These are phyloP conservation scores for Leptatherina wallacei DNA, from an alignment of 2,797 vertebrate species.

Conservation along the genomic window DNA sequence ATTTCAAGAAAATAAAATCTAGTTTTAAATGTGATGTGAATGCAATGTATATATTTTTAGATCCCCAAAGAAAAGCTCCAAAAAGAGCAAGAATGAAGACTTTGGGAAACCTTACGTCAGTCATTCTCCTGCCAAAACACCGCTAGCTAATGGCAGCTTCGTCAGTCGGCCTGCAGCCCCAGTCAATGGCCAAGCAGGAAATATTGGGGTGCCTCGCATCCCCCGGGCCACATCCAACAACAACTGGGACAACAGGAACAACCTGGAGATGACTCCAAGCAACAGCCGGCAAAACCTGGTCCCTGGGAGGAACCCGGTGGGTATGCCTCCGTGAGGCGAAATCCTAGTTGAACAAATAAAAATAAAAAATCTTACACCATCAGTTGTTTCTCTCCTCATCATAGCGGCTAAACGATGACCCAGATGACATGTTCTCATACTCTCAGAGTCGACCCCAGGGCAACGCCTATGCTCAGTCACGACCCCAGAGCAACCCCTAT, in stretches of 20 bases:
- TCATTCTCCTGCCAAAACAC: constrained; percentile 17
- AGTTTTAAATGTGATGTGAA: not conserved
- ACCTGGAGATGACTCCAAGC: constrained; percentile 66
- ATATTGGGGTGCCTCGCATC: constrained; percentile 43
- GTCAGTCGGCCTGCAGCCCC: not conserved
- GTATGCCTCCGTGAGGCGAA: not conserved
- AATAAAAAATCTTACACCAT: too few relatives aligned
- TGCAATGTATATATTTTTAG: constrained; percentile 25
- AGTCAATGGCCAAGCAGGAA: not conserved
- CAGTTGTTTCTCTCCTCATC: constrained; percentile 17
- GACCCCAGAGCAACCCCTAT: constrained; percentile 30
- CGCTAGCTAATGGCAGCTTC: not conserved
- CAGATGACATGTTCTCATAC: constrained; percentile 11
- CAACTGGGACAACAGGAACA: constrained; percentile 39
- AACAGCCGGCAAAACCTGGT: constrained; percentile 50
- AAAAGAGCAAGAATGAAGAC: constrained; percentile 13
- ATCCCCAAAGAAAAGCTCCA: constrained; percentile 50
- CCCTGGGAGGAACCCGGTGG: constrained; percentile 38
- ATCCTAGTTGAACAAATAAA: too few relatives aligned
- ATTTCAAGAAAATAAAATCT: not conserved
- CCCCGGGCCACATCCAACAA: constrained; percentile 59
- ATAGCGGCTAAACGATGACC: constrained; percentile 32
- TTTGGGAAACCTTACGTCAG: constrained; percentile 9
- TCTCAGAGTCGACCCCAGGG: constrained; percentile 5
- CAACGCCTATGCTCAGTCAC: constrained; percentile 37